Conservation (phyloP, 2,797 vertebrate genomes). For the Ambastaia sidthimunki region DNA sequence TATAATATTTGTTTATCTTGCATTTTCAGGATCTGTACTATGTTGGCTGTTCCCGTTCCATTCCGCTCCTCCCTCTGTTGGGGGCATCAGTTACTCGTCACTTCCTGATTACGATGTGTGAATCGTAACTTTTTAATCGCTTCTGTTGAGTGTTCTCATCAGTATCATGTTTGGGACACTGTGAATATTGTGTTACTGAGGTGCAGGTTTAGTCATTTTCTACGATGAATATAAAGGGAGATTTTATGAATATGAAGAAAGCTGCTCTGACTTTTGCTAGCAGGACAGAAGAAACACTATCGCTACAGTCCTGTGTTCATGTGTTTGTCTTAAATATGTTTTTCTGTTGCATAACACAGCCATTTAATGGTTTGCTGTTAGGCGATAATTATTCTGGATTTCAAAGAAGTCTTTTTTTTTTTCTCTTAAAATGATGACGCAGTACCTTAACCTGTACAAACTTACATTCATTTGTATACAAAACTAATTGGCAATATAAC, state of each 20-base stretch:
- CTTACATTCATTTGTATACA: background rate
- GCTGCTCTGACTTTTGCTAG: background rate
- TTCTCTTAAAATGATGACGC: background rate
- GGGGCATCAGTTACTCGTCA: conserved; percentile 79
- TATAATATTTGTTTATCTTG: background rate
- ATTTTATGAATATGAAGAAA: background rate
- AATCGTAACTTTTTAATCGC: conserved; percentile 34
- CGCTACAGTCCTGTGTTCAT: no score
- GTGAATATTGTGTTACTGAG: conserved; percentile 21
- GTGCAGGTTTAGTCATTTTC: conserved; percentile 10
- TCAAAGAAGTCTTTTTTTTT: background rate
- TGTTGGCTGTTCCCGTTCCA: conserved; percentile 84
- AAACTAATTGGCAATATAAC: background rate
- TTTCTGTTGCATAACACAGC: background rate
- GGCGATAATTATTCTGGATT: background rate
- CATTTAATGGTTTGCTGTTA: background rate
- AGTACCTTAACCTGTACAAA: conserved; percentile 1
- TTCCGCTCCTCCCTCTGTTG: conserved; percentile 71
- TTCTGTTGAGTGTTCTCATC: conserved; percentile 10
- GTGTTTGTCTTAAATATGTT: no score
- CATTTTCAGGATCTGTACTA: conserved; percentile 75
- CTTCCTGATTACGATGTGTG: conserved; percentile 81
- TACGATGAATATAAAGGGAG: background rate
- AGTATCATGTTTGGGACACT: conserved; percentile 28
- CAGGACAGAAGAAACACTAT: background rate